Evolutionary conservation across 2,888 invertebrate genomes (phyloP).

Genomic region (Tortricodes alternella): DNA sequence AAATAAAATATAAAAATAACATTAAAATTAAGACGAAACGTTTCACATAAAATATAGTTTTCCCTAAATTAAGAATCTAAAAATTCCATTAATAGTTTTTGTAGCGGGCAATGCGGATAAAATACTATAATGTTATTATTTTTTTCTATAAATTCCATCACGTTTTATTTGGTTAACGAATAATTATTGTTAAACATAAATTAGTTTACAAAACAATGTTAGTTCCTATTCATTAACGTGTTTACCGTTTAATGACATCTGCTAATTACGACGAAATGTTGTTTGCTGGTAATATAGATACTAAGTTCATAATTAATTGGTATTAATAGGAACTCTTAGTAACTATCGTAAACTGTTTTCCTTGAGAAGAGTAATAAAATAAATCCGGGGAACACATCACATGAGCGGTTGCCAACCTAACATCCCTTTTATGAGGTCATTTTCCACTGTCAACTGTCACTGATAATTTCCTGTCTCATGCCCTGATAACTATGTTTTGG

Average conservation of each 20-base stretch:
- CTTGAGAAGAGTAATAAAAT: slow-evolving; percentile 18
- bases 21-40: no score
- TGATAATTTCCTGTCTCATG: no score
- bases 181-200: not conserved
- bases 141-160: not conserved
- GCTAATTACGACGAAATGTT: slow-evolving; percentile 25
- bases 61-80: no score
- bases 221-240: slow-evolving; percentile 3
- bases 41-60: no score
- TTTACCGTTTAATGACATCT: slow-evolving; percentile 11
- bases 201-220: slow-evolving; percentile 9
- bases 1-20: no score
- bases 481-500: not conserved
- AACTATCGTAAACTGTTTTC: slow-evolving; percentile 21
- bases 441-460: not conserved
- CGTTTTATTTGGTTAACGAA: not conserved
- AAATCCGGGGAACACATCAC: not conserved
- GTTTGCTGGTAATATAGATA: slow-evolving; percentile 17
- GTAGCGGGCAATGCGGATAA: no score
- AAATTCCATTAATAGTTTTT: no score
- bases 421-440: not conserved
- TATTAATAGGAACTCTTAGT: slow-evolving; percentile 17
- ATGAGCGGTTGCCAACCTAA: slow-evolving; percentile 22
- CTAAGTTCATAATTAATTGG: slow-evolving; percentile 13
- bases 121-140: no score